Evolutionary conservation across 2,797 vertebrate species (phyloP).

Genomic region (Merluccius polli): DNA sequence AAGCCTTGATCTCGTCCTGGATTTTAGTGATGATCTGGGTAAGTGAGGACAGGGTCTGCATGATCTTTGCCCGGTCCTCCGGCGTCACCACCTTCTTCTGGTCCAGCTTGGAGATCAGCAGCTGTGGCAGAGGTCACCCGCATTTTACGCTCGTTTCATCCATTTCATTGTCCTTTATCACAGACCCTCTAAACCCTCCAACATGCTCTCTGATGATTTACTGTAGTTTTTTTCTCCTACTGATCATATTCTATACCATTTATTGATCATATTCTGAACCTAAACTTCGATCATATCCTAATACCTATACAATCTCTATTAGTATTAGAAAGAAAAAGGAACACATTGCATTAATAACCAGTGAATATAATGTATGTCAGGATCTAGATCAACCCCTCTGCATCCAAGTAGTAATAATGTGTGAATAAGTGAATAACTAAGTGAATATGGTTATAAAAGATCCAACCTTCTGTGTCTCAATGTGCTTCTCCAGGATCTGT

Average conservation of each 20-base stretch:
- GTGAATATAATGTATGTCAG: no score
- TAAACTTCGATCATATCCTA: not conserved
- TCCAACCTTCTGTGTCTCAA: slow-evolving; percentile 93
- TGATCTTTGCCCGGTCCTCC: slow-evolving; percentile 94
- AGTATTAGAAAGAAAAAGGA: not conserved
- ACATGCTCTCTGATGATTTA: not conserved
- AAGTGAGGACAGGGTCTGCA: slow-evolving; percentile 86
- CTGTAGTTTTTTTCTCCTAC: not conserved
- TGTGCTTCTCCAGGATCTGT: slow-evolving; percentile 97
- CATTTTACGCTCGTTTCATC: not conserved
- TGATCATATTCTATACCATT: no score
- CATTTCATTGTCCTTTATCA: not conserved
- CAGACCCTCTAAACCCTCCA: not conserved
- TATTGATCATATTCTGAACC: not conserved
- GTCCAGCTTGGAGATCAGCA: slow-evolving; percentile 94
- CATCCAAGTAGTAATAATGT: not conserved
- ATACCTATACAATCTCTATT: not conserved
- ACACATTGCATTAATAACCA: not conserved
- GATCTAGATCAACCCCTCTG: not conserved
- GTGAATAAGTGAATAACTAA: not conserved
- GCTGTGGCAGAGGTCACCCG: slow-evolving; percentile 62
- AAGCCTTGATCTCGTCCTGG: slow-evolving; percentile 92
- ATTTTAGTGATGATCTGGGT: slow-evolving; percentile 94
- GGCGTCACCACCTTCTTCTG: slow-evolving; percentile 93
- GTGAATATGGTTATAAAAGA: not conserved